These are phyloP conservation scores for Harpagifer antarcticus DNA, from an alignment of 2,797 vertebrate species.

Conservation along the genomic window DNA sequence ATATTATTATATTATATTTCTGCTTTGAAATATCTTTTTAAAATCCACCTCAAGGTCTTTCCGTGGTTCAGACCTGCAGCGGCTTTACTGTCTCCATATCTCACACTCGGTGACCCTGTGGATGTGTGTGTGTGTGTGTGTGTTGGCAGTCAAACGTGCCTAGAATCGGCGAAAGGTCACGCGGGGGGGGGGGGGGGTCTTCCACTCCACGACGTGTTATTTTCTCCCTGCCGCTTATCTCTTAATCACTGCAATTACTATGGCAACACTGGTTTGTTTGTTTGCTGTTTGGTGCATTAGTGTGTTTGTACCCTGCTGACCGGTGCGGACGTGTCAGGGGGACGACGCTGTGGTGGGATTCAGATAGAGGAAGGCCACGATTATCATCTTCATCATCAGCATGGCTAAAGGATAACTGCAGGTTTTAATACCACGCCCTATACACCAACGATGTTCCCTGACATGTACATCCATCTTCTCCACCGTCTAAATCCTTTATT, in stretches of 20 bases:
- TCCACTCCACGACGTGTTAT: constrained; percentile 49
- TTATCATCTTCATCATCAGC: constrained; percentile 9
- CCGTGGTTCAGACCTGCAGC: constrained; percentile 33
- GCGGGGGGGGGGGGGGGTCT: constrained; percentile 37
- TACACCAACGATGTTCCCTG: constrained; percentile 34
- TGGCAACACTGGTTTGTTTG: constrained; percentile 77
- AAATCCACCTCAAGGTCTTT: constrained; percentile 42
- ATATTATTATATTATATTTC: too few species aligned
- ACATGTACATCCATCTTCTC: neutral
- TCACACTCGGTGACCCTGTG: constrained; percentile 33
- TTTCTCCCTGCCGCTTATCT: constrained; percentile 69
- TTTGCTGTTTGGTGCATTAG: constrained; percentile 76
- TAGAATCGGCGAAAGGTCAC: constrained; percentile 74
- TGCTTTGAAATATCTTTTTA: constrained; percentile 31
- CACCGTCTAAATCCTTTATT: neutral
- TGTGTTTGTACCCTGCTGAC: constrained; percentile 77
- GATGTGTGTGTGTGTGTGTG: constrained; percentile 12
- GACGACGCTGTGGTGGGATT: constrained; percentile 60
- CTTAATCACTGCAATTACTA: constrained; percentile 83
- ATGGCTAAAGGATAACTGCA: constrained; percentile 29
- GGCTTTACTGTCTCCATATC: constrained; percentile 41
- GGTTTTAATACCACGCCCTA: constrained; percentile 54
- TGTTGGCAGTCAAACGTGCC: constrained; percentile 47
- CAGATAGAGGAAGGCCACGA: constrained; percentile 64
- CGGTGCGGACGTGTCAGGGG: constrained; percentile 66